Evolutionary conservation across 1,140 invertebrate genomes (phyloP).

Genomic region (Drosophila virilis): DNA sequence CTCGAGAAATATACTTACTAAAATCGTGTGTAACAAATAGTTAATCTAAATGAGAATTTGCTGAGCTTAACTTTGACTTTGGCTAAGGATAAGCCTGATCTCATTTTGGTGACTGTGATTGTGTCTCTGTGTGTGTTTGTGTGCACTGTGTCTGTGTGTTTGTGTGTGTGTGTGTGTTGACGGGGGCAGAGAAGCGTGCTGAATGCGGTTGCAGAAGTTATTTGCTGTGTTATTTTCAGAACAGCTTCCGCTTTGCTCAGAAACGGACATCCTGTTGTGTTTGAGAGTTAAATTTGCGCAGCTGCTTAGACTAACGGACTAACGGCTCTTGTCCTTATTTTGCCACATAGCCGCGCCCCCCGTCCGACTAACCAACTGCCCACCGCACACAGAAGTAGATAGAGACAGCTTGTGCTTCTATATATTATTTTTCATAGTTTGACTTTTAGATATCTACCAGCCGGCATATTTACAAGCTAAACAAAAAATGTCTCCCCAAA

Average conservation of each 20-base stretch:
- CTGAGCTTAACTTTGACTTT: slow-evolving; percentile 5
- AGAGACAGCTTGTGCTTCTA: slow-evolving; percentile 31
- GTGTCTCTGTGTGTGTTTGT: not conserved
- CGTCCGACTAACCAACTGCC: not conserved
- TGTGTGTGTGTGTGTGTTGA: not conserved
- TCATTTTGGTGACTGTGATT: slow-evolving; percentile 12
- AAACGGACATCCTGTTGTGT: slow-evolving; percentile 69
- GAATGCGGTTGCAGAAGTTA: slow-evolving; percentile 80
- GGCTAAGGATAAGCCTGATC: slow-evolving; percentile 21
- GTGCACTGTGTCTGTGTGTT: slow-evolving; percentile 22
- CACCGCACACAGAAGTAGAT: slow-evolving; percentile 12
- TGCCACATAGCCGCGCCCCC: not conserved
- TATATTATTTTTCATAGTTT: slow-evolving; percentile 20
- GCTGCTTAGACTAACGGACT: slow-evolving; percentile 53
- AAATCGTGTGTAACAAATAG: slow-evolving; percentile 1
- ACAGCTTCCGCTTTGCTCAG: slow-evolving; percentile 74
- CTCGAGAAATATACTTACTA: not conserved
- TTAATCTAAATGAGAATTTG: slow-evolving; percentile 2
- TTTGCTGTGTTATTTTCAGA: slow-evolving; percentile 83
- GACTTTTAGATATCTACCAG: not conserved
- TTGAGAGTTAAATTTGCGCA: slow-evolving; percentile 68
- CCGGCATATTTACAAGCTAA: too few species aligned
- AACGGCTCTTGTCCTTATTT: slow-evolving; percentile 18
- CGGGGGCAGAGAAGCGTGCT: slow-evolving; percentile 44
- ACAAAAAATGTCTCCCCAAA: too few species aligned